Base-by-base conservation (phyloP, 30 jellyfish, hydroid and myxozoan genomes). In the Turritopsis rubra region DNA sequence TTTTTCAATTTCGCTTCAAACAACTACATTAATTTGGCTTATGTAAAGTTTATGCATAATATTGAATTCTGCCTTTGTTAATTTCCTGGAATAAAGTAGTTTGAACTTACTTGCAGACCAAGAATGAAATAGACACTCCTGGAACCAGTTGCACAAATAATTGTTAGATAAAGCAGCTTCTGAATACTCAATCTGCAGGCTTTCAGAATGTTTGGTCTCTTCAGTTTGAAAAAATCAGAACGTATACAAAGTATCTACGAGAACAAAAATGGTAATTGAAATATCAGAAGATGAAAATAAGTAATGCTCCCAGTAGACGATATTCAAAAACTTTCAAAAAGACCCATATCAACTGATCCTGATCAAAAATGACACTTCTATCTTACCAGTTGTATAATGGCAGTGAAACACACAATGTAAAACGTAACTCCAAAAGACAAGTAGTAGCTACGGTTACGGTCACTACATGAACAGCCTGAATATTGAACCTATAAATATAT, bases 381-480 rank as follows among this genome's bases (percentile, higher is more conserved):
- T 8, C 96, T 65, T 80, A 94, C 99, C 97, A 94, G 73, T 53
- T 94, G 99, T 24, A 84, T 71, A 41, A 89, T 68, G 16, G 96
- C 80, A 16, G 91, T 84, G 21, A 86, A 53, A 75, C 99, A 94
- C 29, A 94, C 85, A 22, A 94, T 77, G 81, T 87, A 89, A 66
- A 94, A 94, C 8, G 89, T 80, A 28, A 86, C 94, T 27, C 96
- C 99, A 84, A 94, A 94, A 5, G 99, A 88, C 65, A 87, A 60
- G 80, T 82, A 83, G 81, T 84, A 94, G 24, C 94, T 80, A 41
- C 29, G 53, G 73, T 94, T 94, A 73, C 91, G 70, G 65, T 86
- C 95, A 21, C 88, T 85, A 83, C 99, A 94, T 9, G 99, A 86
- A 41, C 97, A 96, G 23, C 99, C 99, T 41, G 96, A 79, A 79